Base-by-base conservation (phyloP, 2,797 vertebrate species). In the Neosilurus hyrtlii region DNA sequence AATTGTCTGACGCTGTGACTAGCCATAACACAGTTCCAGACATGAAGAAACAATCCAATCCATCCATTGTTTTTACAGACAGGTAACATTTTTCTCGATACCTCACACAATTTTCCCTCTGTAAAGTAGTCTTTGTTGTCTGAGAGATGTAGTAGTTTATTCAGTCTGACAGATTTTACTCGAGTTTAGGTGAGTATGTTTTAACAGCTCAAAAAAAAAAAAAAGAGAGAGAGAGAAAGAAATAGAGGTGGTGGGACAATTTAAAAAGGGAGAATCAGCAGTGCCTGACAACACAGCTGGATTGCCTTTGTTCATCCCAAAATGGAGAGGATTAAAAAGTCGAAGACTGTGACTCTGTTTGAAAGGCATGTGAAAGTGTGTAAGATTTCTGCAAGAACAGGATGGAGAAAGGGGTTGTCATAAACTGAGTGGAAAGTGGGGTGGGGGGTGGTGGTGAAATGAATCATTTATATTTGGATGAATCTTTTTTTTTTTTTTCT, bases 121-220 rank as follows among this genome's bases (percentile, higher is more conserved):
- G 18, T 57, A 56, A 43, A 61, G 72, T 24, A 74, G 43, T 43
- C 43, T 43, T 43, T 62, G 86, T 76, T 54, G 86, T 78, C 83
- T 93, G 92, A 93, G 89, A 88, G 88, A 93, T 93, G 92, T 91
- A 89, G 89, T 85, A 80, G 74, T 91, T 91, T 89, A 93, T 93
- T 90, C 90, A 88, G 89, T 90, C 86, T 89, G 93, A 92, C 92
- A 92, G 90, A 90, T 90, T 91, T 87, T 90, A 91, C 91, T 90
- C 86, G 71, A 83, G 89, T 84, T 75, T 85, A 43, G 62, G 80
- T 79, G 85, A 81, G 57, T 73, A 80, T 86, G 83, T 87, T 72
- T 88, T 88, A 87, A 87, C 70, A 83, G 81, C 62, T 86, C 18
- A n/a, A 67, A 85, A 83, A 82, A 82, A 68, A 14, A 26, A 9